Conservation (phyloP, 2,113 vertebrate species). For the Phainopepla nitens region DNA sequence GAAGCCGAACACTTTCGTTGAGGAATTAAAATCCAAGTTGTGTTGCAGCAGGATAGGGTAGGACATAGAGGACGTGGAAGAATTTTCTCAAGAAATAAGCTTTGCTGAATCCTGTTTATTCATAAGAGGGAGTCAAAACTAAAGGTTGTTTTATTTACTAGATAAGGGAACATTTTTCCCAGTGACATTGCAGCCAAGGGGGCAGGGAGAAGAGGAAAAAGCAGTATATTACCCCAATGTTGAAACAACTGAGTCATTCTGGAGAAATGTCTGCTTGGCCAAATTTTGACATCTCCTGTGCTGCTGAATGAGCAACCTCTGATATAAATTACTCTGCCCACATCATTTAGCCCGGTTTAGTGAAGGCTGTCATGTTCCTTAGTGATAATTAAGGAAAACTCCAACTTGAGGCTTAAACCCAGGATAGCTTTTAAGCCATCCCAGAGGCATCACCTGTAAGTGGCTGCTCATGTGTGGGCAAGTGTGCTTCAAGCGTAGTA, state of each 20-base stretch:
- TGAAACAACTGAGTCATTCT: not conserved
- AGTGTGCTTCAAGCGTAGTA: not conserved
- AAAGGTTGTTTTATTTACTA: not conserved
- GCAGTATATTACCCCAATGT: not conserved
- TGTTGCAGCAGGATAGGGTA: not conserved
- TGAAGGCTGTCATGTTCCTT: not conserved
- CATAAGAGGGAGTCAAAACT: not conserved
- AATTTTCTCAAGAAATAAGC: not conserved
- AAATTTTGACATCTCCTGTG: not conserved
- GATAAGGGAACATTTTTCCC: not conserved
- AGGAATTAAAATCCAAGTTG: constrained; percentile 42
- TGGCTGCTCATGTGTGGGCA: not conserved
- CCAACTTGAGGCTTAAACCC: not conserved
- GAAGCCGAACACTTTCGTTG: not conserved
- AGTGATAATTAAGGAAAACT: not conserved
- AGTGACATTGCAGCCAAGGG: not conserved
- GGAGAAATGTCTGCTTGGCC: not conserved
- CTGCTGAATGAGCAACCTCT: not conserved
- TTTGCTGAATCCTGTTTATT: constrained; percentile 26
- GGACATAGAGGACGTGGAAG: not conserved
- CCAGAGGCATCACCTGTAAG: not conserved
- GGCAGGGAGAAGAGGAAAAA: not conserved
- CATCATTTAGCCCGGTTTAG: not conserved
- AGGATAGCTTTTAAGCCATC: not conserved
- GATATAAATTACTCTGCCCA: not conserved